A percentile compares a stretch with the other conserved stretches of the same genome.
Conservation (phyloP, 2,888 invertebrate species). For the Polylopha cassiicola region DNA sequence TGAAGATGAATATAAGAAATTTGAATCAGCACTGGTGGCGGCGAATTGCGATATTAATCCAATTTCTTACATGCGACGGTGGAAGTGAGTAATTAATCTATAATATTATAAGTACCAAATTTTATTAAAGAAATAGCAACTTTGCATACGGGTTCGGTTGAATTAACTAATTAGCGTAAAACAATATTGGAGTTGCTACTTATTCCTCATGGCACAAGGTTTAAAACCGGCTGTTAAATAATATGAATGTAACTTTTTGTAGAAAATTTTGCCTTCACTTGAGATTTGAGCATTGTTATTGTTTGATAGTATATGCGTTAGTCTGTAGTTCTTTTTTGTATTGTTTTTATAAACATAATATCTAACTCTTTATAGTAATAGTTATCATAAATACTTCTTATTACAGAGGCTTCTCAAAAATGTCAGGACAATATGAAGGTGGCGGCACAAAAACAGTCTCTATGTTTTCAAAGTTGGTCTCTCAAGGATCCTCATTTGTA, state of each 20-base stretch:
- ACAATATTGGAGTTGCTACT: too few relatives aligned
- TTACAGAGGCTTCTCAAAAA: slow-evolving; percentile 85
- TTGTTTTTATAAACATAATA: not conserved
- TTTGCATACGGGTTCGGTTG: too few relatives aligned
- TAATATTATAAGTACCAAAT: too few relatives aligned
- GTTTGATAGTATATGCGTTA: too few relatives aligned
- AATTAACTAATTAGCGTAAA: too few relatives aligned
- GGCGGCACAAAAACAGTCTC: slow-evolving; percentile 97
- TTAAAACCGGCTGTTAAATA: too few relatives aligned
- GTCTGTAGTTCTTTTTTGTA: too few relatives aligned
- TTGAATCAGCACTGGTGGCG: slow-evolving; percentile 84
- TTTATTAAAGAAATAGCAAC: too few relatives aligned
- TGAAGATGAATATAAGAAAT: slow-evolving; percentile 90
- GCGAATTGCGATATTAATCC: slow-evolving; percentile 92
- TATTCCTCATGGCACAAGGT: too few relatives aligned
- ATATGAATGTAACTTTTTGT: too few relatives aligned
- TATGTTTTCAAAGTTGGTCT: slow-evolving; percentile 98
- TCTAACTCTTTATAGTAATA: not conserved
- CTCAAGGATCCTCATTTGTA: slow-evolving; percentile 97
- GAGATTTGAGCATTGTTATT: too few relatives aligned
- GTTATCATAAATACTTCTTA: not conserved
- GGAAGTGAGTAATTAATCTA: slow-evolving; percentile 82
- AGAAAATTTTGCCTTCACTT: too few relatives aligned
- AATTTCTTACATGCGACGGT: slow-evolving; percentile 92
- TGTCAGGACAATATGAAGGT: slow-evolving; percentile 90